Evolutionary conservation across 1,140 invertebrate genomes (phyloP), one percentile per base, ranked within the genome.

Genomic region (Solenopsis invicta): DNA sequence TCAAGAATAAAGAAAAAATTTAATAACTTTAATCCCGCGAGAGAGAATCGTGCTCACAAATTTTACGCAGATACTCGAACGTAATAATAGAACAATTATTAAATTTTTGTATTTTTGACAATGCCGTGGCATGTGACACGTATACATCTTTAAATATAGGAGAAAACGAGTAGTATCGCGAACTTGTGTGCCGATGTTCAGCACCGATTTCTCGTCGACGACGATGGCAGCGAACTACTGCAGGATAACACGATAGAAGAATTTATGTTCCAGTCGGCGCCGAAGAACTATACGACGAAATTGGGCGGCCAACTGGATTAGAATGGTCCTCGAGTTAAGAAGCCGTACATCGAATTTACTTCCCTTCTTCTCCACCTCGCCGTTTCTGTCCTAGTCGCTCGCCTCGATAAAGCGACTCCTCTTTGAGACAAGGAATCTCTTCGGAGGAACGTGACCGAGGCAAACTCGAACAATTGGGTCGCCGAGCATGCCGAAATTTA

Each of bases 241-340:
- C 18, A 56, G 37, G 8, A 61, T 29, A 59, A 45, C 34, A 45
- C 10, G n/a, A 4, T 16, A n/a, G 41, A 61, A 71, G 77, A 88
- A 93, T 92, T 93, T 91, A 91, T 91, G 87, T 89, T 81, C 62
- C 21, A 72, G 37, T 74, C 77, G 91, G 86, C 87, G 92, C 82
- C 91, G 69, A 5, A 6, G 45, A 90, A 89, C 78, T 89, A 72
- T 88, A 67, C 45, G 61, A 37, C 54, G 54, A 45, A 85, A 87
- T 77, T 50, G 75, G 52, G 76, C 72, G 59, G 52, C 64, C 59
- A 74, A 66, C 21, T 66, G 48, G 45, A 85, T 18, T 59, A 64
- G 74, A 89, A 85, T 24, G 54, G 59, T 87, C 24, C 80, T 78
- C 41, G 45, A 85, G 24, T 64, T 45, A 50, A 52, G 66, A 50